These are phyloP conservation scores for Eueides isabella DNA, from an alignment of 1,140 invertebrate genomes.

Conservation along the genomic window DNA sequence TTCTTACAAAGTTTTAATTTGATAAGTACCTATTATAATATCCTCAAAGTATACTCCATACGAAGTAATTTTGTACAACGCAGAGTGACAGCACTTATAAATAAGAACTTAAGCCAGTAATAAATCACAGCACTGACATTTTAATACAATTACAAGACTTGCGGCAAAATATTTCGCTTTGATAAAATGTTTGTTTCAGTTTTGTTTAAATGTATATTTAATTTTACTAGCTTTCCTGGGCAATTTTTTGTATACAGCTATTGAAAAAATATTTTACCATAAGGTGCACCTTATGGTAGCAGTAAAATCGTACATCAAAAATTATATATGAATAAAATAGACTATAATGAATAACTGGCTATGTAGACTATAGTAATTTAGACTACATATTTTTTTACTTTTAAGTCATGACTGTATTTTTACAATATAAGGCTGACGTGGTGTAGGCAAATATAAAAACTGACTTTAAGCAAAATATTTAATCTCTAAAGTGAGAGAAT, in stretches of 20 bases:
- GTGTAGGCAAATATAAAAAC: no score
- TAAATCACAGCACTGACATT: constrained; percentile 18
- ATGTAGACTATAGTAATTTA: no score
- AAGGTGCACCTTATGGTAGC: not conserved
- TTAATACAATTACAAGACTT: constrained; percentile 22
- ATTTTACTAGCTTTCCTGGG: not conserved
- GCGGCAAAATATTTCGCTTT: constrained; percentile 14
- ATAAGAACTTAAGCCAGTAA: constrained; percentile 1
- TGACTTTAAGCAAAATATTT: no score
- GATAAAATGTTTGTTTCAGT: constrained; percentile 1
- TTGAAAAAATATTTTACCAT: not conserved
- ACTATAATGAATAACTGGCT: no score
- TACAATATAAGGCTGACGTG: no score
- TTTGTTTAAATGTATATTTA: not conserved
- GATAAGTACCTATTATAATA: constrained; percentile 9
- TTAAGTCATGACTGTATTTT: no score
- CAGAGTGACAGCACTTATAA: constrained; percentile 5
- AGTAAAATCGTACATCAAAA: no score
- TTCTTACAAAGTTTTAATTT: not conserved
- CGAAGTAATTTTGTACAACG: constrained; percentile 5
- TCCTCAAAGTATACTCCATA: constrained; percentile 6
- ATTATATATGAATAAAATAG: no score
- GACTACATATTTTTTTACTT: no score
- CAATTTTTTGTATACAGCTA: no score
- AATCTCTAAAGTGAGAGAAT: no score